Evolutionary conservation across 1,140 invertebrate species (phyloP), one percentile per base, ranked within the genome.

Genomic region (Diuraphis noxia): DNA sequence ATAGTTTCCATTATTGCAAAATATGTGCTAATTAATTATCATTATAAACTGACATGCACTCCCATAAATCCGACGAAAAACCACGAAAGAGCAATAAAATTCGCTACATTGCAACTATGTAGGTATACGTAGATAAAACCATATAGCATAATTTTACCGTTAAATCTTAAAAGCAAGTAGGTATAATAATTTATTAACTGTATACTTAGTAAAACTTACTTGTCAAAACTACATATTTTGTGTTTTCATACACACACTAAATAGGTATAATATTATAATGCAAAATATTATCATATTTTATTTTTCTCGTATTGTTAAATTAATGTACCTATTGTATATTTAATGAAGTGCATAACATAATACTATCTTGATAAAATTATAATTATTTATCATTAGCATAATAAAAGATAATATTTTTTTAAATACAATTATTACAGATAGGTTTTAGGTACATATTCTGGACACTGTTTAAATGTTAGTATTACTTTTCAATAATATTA

Each of bases 1-100:
- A 21, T 36, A 36, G 72, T 79, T 34, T 6, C 34, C 6, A 38
- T 79, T 36, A 23, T 36, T 36, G 36, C 56, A 79, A 79, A 79
- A n/a, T 63, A 63, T 63, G 56, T 36, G 72, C 34, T 79, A 79
- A 79, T 79, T 79, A 79, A 79, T 79, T 79, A 79, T 79, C 23
- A 79, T 79, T 79, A 79, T 63, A 79, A 79, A 23, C 34, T 34
- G 72, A 38, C 72, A 23, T 36, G 21, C 36, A 19, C 34, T 79
- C 72, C 34, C 34, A 34, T 79, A 79, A 79, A 79, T 79, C 8
- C 34, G 17, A 21, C 23, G 72, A 79, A 79, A 79, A 79, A 79
- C 72, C 72, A 23, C 34, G 34, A 36, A 79, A 79, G 19, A 36
- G 72, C 72, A 79, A 79, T 79, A 79, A 79, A 79, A 79, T 17